phyloP scores from a whole-genome alignment of 1,140 invertebrate species.

The Drosophila mojavensis region DNA sequence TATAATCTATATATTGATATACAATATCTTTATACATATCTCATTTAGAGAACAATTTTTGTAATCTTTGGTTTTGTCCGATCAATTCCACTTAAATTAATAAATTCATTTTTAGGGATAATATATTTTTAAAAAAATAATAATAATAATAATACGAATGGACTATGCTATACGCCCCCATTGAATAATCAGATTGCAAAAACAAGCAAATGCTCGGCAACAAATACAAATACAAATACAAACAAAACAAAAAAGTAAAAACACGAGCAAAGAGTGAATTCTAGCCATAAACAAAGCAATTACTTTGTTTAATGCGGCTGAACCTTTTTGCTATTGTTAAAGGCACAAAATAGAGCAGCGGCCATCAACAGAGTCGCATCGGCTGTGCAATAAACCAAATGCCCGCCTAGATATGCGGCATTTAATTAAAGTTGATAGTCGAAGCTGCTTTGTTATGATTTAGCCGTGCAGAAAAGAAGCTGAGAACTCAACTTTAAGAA shows the following conservation, averaged over 20 bases:
- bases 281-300: conserved; percentile 42
- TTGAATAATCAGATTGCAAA: too few relatives aligned
- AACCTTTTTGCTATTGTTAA: conserved; percentile 50
- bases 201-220: background rate
- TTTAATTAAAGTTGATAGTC: background rate
- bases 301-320: conserved; percentile 68
- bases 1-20: background rate
- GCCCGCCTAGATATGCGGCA: conserved; percentile 17
- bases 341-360: conserved; percentile 37
- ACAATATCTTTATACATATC: too few relatives aligned
- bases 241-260: background rate
- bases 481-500: too few relatives aligned
- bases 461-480: too few relatives aligned
- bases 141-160: too few relatives aligned
- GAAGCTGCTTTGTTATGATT: background rate
- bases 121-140: too few relatives aligned
- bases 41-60: too few relatives aligned
- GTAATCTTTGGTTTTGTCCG: too few relatives aligned
- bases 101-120: too few relatives aligned
- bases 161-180: too few relatives aligned
- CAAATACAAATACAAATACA: background rate
- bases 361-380: conserved; percentile 18
- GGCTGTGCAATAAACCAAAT: conserved; percentile 25
- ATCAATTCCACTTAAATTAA: too few relatives aligned
- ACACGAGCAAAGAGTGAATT: background rate